Evolutionary conservation across 2,888 invertebrate species (phyloP).

Genomic region (Drosophila cognata): DNA sequence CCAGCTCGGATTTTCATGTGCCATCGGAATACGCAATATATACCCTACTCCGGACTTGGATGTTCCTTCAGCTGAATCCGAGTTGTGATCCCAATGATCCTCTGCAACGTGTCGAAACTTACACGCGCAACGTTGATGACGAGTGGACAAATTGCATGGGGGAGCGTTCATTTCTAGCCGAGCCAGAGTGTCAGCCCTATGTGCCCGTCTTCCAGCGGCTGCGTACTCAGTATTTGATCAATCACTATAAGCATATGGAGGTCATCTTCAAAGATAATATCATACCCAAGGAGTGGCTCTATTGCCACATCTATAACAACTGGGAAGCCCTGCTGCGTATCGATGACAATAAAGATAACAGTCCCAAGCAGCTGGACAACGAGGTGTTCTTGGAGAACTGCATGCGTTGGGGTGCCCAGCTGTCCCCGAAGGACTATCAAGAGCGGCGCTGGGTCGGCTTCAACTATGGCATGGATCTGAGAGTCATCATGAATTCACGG

Average conservation of each 20-base stretch:
- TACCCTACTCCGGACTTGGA: constrained; percentile 89
- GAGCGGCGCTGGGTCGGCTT: constrained; percentile 93
- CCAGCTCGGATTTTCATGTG: constrained; percentile 89
- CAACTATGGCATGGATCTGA: constrained; percentile 90
- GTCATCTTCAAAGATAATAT: constrained; percentile 89
- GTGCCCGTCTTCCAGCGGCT: constrained; percentile 88
- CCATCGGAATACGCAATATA: constrained; percentile 92
- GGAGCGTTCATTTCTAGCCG: constrained; percentile 87
- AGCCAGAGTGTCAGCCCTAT: constrained; percentile 87
- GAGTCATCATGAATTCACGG: constrained; percentile 88
- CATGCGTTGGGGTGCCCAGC: constrained; percentile 88
- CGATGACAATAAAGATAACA: constrained; percentile 88
- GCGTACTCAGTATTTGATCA: constrained; percentile 89
- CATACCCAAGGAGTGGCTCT: constrained; percentile 89
- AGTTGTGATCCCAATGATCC: constrained; percentile 84
- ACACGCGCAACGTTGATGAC: constrained; percentile 65
- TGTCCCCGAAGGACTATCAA: constrained; percentile 88
- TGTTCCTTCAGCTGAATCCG: constrained; percentile 87
- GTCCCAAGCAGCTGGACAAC: constrained; percentile 84
- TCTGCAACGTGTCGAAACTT: constrained; percentile 60
- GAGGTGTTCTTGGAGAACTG: constrained; percentile 86
- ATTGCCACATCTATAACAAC: constrained; percentile 88
- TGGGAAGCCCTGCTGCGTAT: constrained; percentile 90
- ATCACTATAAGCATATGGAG: constrained; percentile 89
- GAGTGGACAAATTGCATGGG: constrained; percentile 82